Percentiles rank a stretch among this genome's conserved stretches.
Conservation (phyloP, 2,888 invertebrate genomes). For the Petrolisthes cinctipes region DNA sequence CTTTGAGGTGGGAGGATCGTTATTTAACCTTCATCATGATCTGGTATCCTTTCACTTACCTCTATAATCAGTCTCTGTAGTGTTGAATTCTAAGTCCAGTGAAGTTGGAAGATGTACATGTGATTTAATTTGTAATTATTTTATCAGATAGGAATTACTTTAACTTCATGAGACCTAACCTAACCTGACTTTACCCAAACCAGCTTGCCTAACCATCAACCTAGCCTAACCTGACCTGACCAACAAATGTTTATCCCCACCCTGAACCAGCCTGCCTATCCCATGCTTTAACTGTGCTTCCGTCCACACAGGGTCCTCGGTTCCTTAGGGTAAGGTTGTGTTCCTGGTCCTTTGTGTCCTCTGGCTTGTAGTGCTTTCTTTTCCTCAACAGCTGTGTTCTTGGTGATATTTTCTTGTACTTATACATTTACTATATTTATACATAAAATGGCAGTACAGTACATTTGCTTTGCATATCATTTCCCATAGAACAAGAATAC, state of each 20-base stretch:
- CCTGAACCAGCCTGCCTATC: neutral
- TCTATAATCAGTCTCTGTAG: no score
- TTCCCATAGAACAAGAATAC: no score
- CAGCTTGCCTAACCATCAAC: neutral
- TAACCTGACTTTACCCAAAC: neutral
- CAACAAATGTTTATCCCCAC: neutral
- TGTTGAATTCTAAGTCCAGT: no score
- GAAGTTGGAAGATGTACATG: no score
- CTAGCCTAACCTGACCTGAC: neutral
- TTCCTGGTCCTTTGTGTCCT: neutral
- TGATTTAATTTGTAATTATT: neutral
- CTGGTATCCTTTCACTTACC: no score
- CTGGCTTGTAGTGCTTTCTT: neutral
- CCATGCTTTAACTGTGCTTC: neutral
- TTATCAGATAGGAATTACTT: neutral
- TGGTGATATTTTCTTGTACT: neutral
- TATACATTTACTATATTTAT: neutral
- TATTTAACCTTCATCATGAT: no score
- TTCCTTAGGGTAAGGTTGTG: slow-evolving; percentile 39
- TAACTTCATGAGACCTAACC: neutral
- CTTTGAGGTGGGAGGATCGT: slow-evolving; percentile 73
- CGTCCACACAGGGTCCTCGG: slow-evolving; percentile 32
- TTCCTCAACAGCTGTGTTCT: neutral
- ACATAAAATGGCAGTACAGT: neutral
- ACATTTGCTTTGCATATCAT: no score